Conservation (phyloP, 1,140 invertebrate species). For the Diabrotica virgifera region DNA sequence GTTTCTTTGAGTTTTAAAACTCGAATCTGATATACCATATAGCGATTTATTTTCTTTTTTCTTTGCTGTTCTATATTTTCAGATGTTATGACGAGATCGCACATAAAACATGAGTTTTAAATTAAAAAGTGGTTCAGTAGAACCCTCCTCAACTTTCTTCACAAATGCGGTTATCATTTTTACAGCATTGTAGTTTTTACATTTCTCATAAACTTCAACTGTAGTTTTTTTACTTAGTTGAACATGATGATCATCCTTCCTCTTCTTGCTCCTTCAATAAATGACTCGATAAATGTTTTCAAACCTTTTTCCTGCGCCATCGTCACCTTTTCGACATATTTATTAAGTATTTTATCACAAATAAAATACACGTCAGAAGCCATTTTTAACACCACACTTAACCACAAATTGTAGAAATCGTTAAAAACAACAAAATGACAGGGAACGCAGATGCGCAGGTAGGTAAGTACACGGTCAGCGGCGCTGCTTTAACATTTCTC, state of each 20-base stretch:
- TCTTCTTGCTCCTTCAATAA: conserved; percentile 19
- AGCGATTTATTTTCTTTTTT: conserved; percentile 19
- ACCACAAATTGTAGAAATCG: conserved; percentile 14
- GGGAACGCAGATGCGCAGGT: too few relatives aligned
- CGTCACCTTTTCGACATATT: conserved; percentile 11
- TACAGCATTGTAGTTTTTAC: too few relatives aligned
- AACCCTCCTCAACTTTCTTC: conserved; percentile 15
- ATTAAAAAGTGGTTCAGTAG: too few relatives aligned
- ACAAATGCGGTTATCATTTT: conserved; percentile 11
- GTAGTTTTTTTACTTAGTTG: too few relatives aligned
- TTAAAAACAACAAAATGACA: too few relatives aligned
- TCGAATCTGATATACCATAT: conserved; percentile 21
- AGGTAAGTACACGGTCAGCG: too few relatives aligned
- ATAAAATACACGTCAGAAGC: conserved; percentile 11
- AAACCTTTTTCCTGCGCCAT: conserved; percentile 13
- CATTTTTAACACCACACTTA: conserved; percentile 16
- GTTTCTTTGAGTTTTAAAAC: too few relatives aligned
- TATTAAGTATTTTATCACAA: conserved; percentile 9
- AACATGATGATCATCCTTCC: conserved; percentile 8
- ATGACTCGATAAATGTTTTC: conserved; percentile 14
- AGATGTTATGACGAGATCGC: conserved; percentile 17
- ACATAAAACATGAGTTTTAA: conserved; percentile 19
- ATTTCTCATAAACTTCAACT: too few relatives aligned
- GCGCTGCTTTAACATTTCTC: too few relatives aligned
- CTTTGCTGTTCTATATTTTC: conserved; percentile 20